phyloP scores from a whole-genome alignment of 2,113 vertebrate species.

The Aspiorhynchus laticeps region DNA sequence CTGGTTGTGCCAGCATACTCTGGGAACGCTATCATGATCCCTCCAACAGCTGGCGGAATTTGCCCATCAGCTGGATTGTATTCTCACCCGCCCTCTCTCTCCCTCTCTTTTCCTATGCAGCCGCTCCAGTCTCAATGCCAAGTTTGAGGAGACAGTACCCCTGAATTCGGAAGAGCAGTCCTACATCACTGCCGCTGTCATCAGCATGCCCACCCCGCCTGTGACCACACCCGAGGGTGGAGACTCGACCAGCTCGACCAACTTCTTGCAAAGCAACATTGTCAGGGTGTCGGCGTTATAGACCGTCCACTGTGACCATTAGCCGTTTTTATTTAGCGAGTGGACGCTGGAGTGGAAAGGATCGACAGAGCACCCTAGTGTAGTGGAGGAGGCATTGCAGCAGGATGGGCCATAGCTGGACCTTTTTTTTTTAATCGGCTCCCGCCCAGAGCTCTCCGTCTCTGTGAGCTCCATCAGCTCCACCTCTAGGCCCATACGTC shows the following conservation, averaged over 20 bases:
- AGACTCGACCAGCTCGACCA: slow-evolving; percentile 77
- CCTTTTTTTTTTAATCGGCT: slow-evolving; percentile 49
- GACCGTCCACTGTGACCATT: slow-evolving; percentile 52
- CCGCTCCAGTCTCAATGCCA: slow-evolving; percentile 93
- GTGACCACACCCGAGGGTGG: slow-evolving; percentile 81
- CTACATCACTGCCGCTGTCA: slow-evolving; percentile 89
- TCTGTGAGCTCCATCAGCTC: slow-evolving; percentile 33
- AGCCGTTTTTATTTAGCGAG: neutral
- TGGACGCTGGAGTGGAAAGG: slow-evolving; percentile 26
- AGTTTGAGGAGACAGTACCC: slow-evolving; percentile 88
- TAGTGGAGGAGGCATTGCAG: slow-evolving; percentile 26
- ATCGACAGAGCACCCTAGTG: slow-evolving; percentile 7
- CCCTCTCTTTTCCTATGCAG: slow-evolving; percentile 69
- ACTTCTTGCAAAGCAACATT: slow-evolving; percentile 86
- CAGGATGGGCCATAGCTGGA: slow-evolving; percentile 29
- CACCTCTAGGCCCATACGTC: slow-evolving; percentile 11
- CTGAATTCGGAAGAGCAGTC: slow-evolving; percentile 90
- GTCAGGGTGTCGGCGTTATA: slow-evolving; percentile 94
- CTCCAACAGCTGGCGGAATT: slow-evolving; percentile 58
- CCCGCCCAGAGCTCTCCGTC: slow-evolving; percentile 32
- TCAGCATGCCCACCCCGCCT: slow-evolving; percentile 86
- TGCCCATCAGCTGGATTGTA: slow-evolving; percentile 27
- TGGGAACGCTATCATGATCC: slow-evolving; percentile 56
- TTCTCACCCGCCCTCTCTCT: slow-evolving; percentile 31
- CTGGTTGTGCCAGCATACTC: slow-evolving; percentile 42